Evolutionary conservation across 2,888 invertebrate genomes (phyloP), one percentile per base, ranked within the genome.

Genomic region (Acleris laterana): DNA sequence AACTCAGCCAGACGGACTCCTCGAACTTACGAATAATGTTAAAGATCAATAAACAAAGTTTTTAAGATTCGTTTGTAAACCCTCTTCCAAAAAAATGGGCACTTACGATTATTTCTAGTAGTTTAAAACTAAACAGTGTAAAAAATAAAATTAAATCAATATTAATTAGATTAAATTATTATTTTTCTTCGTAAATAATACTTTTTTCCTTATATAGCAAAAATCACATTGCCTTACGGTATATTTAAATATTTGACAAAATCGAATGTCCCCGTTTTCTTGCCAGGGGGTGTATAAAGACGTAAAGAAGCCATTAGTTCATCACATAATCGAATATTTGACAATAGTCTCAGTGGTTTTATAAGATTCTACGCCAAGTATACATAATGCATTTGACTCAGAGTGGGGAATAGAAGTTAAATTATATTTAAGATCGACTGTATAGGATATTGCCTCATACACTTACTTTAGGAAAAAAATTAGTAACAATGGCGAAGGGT

Each of bases 401-500:
- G 61, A 61, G 66, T 52, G 52, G 57, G 53, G 25, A 60, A 42
- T 59, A 66, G 51, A 46, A 44, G 28, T 46, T 64, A 52, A 42
- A 42, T 56, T 17, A 62, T 65, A 42, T 69, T 28, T 60, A 62
- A 69, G 53, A 63, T 61, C 48, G 65, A 73, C 70, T 62, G 48
- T 38, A 55, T 69, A 79, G 78, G 78, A 74, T 50, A 67, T 55
- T 72, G 63, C 62, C 78, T 76, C 72, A 63, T 74, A 52, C 42
- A 62, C 13, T 62, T 51, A 68, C 32, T 56, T 55, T 56, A 61
- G 56, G 17, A 20, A 46, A 46, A 25, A 9, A 17, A 0, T 66
- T 66, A 52, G 66, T 57, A 28, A 46, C 56, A 51, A 19, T 28
- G 48, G 49, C 59, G 59, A 55, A 49, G 53, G 11, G 38, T 64